Evolutionary conservation across 1,140 invertebrate genomes (phyloP), one percentile per base, ranked within the genome.

Genomic region (Psilanteris sp.): DNA sequence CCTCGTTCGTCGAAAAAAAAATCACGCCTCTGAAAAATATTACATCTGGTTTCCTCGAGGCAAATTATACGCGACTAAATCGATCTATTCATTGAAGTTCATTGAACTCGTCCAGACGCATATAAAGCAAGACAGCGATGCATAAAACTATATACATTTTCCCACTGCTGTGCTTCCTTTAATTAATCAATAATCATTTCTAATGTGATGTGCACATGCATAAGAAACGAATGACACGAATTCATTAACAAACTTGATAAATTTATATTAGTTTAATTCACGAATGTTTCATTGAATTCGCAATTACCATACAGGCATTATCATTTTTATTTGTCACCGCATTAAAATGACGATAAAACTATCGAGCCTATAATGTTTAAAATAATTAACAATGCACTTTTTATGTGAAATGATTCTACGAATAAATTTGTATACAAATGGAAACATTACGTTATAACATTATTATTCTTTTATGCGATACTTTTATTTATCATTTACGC

Each of bases 31-130:
- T 62, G 71, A 75, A 75, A 67, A 71, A 77, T 77, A 77, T 67
- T 67, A 71, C 74, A 77, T 77, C 74, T 77, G 74, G 61, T 77
- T 77, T 72, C 37, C 61, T 61, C 54, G 74, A 44, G 54, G 67
- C 74, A 44, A 77, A 77, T 77, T 66, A 67, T 55, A 44, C 54
- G 44, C 54, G 48, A 66, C 59, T 77, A 59, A 77, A 77, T 77
- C 73, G 73, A 77, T 77, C 73, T 77, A 77, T 77, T 77, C 73
- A 77, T 77, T 43, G 66, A 68, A 54, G 73, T 77, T 77, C 73
- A 77, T 71, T 77, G 73, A 70, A 77, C 73, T 71, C 73, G 52
- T 46, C 50, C 66, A 71, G 61, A 77, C 73, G 64, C 62, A 67
- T 70, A 66, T 66, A 70, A 70, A 70, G 44, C 66, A 36, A 62